These are phyloP conservation scores for Rhagonycha lutea DNA, from an alignment of 2,888 invertebrate species.

Conservation along the genomic window DNA sequence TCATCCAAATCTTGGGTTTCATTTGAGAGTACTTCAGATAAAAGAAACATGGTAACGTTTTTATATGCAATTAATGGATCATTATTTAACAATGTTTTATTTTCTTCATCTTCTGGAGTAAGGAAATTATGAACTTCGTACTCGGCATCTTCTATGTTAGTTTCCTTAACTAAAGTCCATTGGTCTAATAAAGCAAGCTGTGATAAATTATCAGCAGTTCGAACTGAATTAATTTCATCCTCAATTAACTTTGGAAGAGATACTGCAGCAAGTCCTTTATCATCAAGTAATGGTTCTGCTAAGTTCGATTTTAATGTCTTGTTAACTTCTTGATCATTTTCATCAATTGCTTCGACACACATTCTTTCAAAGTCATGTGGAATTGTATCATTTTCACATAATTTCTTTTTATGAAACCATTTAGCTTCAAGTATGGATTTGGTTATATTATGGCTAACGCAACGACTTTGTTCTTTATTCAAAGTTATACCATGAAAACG, in stretches of 20 bases:
- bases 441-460: conserved; percentile 8
- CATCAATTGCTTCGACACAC: conserved; percentile 9
- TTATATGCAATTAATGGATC: neutral
- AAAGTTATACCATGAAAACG: conserved; percentile 37
- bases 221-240: neutral
- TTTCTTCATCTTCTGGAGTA: neutral
- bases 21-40: neutral
- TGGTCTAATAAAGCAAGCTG: neutral
- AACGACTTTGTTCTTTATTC: conserved; percentile 9
- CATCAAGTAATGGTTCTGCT: neutral
- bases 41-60: neutral
- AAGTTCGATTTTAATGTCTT: neutral
- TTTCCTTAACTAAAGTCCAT: neutral
- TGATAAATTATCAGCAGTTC: neutral
- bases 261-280: neutral
- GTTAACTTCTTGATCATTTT: neutral
- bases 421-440: conserved; percentile 31
- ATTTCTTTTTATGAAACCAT: neutral
- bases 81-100: neutral
- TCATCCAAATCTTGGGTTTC: neutral
- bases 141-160: neutral
- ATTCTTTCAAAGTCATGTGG: neutral
- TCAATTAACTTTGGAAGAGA: neutral
- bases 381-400: neutral
- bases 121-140: neutral